Conservation (phyloP, 2,797 vertebrate genomes). For the Thaleichthys pacificus region DNA sequence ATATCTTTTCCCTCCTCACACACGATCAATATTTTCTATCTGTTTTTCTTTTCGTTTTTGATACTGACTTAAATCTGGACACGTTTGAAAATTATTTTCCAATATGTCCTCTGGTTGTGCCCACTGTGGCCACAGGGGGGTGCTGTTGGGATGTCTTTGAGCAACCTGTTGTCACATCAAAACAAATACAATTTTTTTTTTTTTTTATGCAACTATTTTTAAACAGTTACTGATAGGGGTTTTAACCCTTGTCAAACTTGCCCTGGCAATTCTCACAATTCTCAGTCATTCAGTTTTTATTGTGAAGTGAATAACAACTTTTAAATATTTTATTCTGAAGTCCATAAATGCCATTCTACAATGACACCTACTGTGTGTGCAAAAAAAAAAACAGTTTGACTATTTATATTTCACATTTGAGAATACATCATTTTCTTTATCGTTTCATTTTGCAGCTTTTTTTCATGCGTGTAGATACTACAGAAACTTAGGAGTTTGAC, state of each 20-base stretch:
- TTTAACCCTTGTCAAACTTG: constrained; percentile 26
- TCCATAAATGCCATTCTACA: constrained; percentile 44
- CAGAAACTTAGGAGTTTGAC: constrained; percentile 18
- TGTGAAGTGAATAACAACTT: constrained; percentile 14
- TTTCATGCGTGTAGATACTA: constrained; percentile 48
- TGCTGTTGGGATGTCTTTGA: constrained; percentile 33
- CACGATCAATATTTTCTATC: background rate
- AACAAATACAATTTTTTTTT: constrained; percentile 16
- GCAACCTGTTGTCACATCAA: constrained; percentile 10
- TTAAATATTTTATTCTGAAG: constrained; percentile 28
- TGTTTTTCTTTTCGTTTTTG: background rate
- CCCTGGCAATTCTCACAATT: constrained; percentile 15
- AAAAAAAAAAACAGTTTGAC: constrained; percentile 45
- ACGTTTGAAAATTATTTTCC: background rate
- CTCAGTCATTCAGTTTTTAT: background rate
- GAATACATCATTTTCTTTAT: constrained; percentile 32
- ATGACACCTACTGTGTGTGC: constrained; percentile 35
- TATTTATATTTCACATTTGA: constrained; percentile 56
- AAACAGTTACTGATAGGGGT: constrained; percentile 16
- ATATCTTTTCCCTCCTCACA: background rate
- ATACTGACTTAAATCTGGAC: background rate
- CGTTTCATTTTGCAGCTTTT: constrained; percentile 29
- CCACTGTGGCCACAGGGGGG: constrained; percentile 52
- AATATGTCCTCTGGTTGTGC: constrained; percentile 1
- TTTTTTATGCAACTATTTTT: constrained; percentile 36